A percentile compares a stretch with the other conserved stretches of the same genome.
Conservation (phyloP, 2,113 vertebrate genomes). For the Vidua macroura region DNA sequence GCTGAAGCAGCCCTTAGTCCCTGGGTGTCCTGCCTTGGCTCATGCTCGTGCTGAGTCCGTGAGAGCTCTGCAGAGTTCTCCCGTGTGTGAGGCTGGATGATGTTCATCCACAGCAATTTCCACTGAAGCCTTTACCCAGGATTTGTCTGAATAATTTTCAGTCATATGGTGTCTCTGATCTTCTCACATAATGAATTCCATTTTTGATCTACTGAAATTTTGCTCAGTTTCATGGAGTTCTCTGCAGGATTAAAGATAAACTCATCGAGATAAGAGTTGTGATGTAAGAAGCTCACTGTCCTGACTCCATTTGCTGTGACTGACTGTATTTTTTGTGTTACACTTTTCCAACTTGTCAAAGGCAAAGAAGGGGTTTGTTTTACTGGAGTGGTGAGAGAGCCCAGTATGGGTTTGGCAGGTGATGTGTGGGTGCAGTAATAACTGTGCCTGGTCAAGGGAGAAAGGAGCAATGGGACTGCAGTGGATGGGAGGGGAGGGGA, state of each 20-base stretch:
- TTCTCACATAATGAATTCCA: background rate
- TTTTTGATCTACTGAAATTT: background rate
- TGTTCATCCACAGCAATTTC: background rate
- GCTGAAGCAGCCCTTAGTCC: background rate
- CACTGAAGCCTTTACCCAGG: background rate
- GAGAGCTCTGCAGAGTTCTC: background rate
- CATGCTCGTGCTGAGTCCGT: rapidly evolving
- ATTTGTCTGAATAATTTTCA: background rate
- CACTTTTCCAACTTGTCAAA: background rate
- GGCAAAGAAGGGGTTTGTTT: background rate
- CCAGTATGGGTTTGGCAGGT: background rate
- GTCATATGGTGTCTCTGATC: background rate
- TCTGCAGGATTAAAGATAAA: background rate
- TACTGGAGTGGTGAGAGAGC: background rate
- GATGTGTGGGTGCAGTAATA: background rate
- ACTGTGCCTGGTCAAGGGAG: background rate
- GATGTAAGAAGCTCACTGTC: background rate
- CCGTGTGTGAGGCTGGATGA: background rate
- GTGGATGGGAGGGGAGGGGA: background rate
- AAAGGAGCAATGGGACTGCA: background rate
- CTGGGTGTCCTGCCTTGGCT: background rate
- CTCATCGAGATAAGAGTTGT: background rate
- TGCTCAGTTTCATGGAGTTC: background rate
- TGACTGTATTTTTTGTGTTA: background rate
- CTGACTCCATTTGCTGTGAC: background rate